These are phyloP conservation scores for Apis florea DNA, from an alignment of 1,140 invertebrate genomes.

Conservation along the genomic window DNA sequence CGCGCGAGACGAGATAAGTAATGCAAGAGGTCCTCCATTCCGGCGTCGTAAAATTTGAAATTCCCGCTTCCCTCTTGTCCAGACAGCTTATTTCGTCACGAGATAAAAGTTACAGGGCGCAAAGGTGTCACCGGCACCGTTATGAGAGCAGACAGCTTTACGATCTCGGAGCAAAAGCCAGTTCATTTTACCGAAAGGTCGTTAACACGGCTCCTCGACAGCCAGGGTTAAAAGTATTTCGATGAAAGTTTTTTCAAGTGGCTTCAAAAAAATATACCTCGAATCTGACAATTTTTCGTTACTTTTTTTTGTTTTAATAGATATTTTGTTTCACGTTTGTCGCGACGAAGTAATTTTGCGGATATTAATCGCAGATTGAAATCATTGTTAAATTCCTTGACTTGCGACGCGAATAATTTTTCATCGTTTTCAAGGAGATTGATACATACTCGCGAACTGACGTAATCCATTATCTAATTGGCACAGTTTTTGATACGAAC, in stretches of 20 bases:
- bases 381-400: background rate
- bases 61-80: background rate
- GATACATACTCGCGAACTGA: background rate
- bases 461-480: constrained; percentile 41
- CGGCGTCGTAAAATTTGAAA: constrained; percentile 28
- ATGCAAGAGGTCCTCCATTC: constrained; percentile 3
- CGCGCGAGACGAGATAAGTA: too few species aligned
- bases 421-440: background rate
- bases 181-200: constrained; percentile 30
- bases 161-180: constrained; percentile 23
- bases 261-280: background rate
- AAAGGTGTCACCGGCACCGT: constrained; percentile 35
- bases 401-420: background rate
- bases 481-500: constrained; percentile 41
- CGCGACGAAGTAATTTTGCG: background rate
- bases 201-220: constrained; percentile 19
- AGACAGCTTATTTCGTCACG: constrained; percentile 27
- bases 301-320: background rate
- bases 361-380: background rate
- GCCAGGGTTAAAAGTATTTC: background rate
- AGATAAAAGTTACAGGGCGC: constrained; percentile 23
- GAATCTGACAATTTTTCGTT: background rate
- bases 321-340: background rate
- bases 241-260: background rate
- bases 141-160: constrained; percentile 44